Percentiles rank a stretch among this genome's conserved stretches.
Evolutionary conservation across 1,140 invertebrate genomes (phyloP).

Genomic region (Akabosia matsudoensis): DNA sequence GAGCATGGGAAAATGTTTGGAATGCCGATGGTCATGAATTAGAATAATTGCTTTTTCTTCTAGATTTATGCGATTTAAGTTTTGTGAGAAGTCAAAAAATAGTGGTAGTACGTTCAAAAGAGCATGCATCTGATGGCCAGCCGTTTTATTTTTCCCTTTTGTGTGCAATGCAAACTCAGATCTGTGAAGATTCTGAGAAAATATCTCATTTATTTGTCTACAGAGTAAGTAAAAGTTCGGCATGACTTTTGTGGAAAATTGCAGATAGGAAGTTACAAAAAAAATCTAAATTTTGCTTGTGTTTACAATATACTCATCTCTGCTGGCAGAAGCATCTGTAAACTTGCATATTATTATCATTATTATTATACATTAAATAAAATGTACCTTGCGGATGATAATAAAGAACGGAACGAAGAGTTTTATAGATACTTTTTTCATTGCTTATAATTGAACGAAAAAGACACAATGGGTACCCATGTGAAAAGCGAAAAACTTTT

Average conservation of each 20-base stretch:
- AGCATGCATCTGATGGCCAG: no score
- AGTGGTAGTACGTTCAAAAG: no score
- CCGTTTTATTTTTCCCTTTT: no score
- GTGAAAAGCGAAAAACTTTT: not conserved
- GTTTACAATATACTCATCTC: not conserved
- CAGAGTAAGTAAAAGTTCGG: not conserved
- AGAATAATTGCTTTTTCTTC: constrained; percentile 39
- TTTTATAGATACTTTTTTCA: not conserved
- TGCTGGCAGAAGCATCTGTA: no score
- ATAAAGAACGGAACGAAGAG: not conserved
- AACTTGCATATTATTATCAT: not conserved
- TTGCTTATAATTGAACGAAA: not conserved
- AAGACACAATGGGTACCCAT: constrained; percentile 6
- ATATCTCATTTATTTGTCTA: constrained; percentile 17
- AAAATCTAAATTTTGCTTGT: not conserved
- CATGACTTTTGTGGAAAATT: not conserved
- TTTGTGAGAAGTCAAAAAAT: not conserved
- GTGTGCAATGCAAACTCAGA: no score
- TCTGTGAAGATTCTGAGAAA: no score
- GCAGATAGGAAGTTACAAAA: not conserved
- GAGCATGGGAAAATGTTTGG: constrained; percentile 43
- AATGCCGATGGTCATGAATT: constrained; percentile 42
- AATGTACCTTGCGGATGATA: not conserved
- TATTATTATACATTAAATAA: no score
- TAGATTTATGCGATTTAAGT: constrained; percentile 29